These are phyloP conservation scores for Halichoerus grypus DNA, from an alignment of 2,113 vertebrate genomes.

Conservation along the genomic window DNA sequence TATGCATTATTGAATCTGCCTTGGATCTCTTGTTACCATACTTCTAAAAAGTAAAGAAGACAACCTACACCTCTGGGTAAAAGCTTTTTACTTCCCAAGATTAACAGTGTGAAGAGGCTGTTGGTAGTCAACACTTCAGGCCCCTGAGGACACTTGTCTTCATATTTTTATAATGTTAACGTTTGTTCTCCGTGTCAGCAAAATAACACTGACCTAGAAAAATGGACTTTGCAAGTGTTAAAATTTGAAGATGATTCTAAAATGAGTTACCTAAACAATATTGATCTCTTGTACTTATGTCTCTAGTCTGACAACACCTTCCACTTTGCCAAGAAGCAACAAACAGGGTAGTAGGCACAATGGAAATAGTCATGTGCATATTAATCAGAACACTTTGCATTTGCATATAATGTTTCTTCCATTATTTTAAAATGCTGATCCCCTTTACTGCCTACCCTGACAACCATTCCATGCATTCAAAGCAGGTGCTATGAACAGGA, in stretches of 20 bases:
- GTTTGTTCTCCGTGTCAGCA: not conserved
- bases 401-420: not conserved
- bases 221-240: not conserved
- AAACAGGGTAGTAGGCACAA: not conserved
- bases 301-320: slow-evolving; percentile 23
- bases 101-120: not conserved
- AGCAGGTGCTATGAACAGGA: no score
- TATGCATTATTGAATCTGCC: not conserved
- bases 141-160: not conserved
- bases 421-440: not conserved
- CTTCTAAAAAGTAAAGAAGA: slow-evolving; percentile 29
- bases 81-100: slow-evolving; percentile 39
- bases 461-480: not conserved
- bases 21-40: not conserved
- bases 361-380: not conserved
- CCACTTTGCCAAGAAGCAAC: not conserved
- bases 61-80: not conserved
- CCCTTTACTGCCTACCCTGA: not conserved
- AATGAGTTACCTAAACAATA: not conserved
- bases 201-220: not conserved
- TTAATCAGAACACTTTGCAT: not conserved
- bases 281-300: not conserved
- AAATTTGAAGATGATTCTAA: not conserved
- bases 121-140: not conserved
- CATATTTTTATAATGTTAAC: not conserved